Conservation (phyloP, 2,113 vertebrate genomes). For the Clarias macrocephalus region DNA sequence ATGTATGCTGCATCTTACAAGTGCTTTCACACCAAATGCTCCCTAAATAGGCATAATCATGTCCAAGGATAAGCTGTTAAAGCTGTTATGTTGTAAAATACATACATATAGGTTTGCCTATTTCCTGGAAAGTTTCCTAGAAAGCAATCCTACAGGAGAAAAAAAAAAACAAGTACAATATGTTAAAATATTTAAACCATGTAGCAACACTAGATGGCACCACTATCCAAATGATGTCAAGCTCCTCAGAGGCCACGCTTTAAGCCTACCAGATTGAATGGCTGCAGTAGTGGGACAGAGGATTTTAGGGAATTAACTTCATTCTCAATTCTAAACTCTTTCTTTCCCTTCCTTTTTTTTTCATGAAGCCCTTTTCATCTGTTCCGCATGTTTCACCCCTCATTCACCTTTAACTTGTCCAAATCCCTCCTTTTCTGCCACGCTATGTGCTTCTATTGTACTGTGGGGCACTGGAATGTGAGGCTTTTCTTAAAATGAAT, state of each 20-base stretch:
- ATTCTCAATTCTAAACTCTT: neutral
- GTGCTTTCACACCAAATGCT: neutral
- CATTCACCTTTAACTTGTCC: constrained; percentile 29
- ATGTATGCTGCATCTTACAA: neutral
- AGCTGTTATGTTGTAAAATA: neutral
- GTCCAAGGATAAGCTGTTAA: neutral
- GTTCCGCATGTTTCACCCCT: constrained; percentile 38
- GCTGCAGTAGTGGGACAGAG: neutral
- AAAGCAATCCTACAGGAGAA: constrained; percentile 18
- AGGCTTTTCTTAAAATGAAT: constrained; percentile 35
- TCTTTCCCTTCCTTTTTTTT: neutral
- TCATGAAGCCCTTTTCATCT: neutral
- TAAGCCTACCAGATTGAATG: neutral
- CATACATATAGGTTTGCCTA: neutral
- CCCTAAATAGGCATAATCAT: neutral
- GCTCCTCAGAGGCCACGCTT: neutral
- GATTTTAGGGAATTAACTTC: neutral
- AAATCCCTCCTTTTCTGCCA: constrained; percentile 16
- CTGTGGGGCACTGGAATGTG: constrained; percentile 39
- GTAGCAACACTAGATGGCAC: constrained; percentile 56
- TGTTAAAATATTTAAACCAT: neutral
- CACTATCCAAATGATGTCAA: constrained; percentile 33
- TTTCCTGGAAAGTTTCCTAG: constrained; percentile 20
- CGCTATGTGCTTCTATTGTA: constrained; percentile 39
- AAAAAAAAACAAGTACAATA: constrained; percentile 26